Percentiles rank a stretch among this genome's conserved stretches.
phyloP scores from a whole-genome alignment of 2,113 vertebrate genomes.

The Indri indri region DNA sequence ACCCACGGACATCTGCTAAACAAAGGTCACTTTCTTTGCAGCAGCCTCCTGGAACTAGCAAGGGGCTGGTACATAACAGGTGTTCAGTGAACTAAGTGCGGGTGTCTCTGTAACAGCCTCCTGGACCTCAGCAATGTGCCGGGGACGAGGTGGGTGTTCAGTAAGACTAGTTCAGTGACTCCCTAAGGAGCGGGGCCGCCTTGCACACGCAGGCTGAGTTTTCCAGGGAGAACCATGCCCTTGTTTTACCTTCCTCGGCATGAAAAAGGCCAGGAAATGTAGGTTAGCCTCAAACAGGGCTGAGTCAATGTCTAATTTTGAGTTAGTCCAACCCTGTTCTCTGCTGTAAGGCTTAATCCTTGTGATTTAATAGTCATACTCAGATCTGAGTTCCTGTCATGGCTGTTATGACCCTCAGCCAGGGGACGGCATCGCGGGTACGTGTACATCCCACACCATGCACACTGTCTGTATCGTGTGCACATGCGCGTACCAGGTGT shows the following conservation, averaged over 20 bases:
- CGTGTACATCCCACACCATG: rapidly evolving
- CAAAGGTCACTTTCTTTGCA: rapidly evolving
- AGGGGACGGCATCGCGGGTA: rapidly evolving
- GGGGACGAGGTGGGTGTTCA: background rate
- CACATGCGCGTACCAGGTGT: too few species aligned
- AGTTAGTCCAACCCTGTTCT: background rate
- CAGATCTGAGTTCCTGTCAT: background rate
- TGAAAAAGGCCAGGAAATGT: background rate
- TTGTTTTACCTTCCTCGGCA: background rate
- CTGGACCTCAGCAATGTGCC: rapidly evolving
- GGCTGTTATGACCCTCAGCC: rapidly evolving
- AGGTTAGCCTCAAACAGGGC: background rate
- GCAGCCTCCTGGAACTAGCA: rapidly evolving
- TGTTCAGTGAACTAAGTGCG: rapidly evolving
- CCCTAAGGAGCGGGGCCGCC: background rate
- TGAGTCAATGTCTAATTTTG: rapidly evolving
- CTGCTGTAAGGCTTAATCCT: background rate
- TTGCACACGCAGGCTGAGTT: background rate
- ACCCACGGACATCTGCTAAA: rapidly evolving
- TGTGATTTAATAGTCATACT: rapidly evolving
- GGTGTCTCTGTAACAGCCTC: too few species aligned
- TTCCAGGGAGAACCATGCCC: background rate
- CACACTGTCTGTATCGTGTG: rapidly evolving
- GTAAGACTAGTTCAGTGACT: rapidly evolving
- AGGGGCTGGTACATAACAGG: background rate